phyloP scores from a whole-genome alignment of 2,888 invertebrate genomes.

The Nemotelus nigrinus region DNA sequence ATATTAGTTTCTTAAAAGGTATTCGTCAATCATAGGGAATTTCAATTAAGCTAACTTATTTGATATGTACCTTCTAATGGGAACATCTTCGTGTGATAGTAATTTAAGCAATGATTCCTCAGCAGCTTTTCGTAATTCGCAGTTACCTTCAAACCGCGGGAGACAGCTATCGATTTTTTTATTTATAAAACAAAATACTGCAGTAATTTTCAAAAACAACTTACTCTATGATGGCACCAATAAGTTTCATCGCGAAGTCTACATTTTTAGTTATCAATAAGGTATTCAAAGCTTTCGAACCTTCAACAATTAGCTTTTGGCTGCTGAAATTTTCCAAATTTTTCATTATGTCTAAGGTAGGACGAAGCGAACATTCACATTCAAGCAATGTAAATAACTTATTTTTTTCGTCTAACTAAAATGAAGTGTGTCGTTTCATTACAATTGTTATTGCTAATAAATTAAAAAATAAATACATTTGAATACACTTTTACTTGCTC shows the following conservation, averaged over 20 bases:
- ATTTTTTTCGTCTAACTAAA: constrained; percentile 9
- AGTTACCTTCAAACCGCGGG: constrained; percentile 52
- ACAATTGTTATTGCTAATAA: background rate
- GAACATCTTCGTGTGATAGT: constrained; percentile 54
- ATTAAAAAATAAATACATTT: constrained; percentile 41
- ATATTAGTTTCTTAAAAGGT: background rate
- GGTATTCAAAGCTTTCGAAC: constrained; percentile 52
- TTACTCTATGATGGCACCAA: constrained; percentile 53
- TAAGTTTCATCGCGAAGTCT: constrained; percentile 55
- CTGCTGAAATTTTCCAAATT: constrained; percentile 46
- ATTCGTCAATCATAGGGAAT: background rate
- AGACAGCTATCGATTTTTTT: constrained; percentile 51
- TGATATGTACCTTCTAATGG: constrained; percentile 51
- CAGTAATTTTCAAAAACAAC: background rate
- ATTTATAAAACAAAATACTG: background rate
- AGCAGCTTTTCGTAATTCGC: constrained; percentile 54
- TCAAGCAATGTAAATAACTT: constrained; percentile 50
- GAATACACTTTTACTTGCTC: constrained; percentile 42
- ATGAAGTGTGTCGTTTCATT: constrained; percentile 1
- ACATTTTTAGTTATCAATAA: constrained; percentile 58
- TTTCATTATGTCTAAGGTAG: constrained; percentile 52
- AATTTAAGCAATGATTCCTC: constrained; percentile 56
- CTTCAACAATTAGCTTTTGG: constrained; percentile 51
- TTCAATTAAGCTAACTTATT: background rate
- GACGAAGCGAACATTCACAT: constrained; percentile 51